Percentiles rank a stretch among this genome's conserved stretches.
These are phyloP conservation scores for Subanguina moxae DNA, from an alignment of 1,140 invertebrate genomes.

Conservation along the genomic window DNA sequence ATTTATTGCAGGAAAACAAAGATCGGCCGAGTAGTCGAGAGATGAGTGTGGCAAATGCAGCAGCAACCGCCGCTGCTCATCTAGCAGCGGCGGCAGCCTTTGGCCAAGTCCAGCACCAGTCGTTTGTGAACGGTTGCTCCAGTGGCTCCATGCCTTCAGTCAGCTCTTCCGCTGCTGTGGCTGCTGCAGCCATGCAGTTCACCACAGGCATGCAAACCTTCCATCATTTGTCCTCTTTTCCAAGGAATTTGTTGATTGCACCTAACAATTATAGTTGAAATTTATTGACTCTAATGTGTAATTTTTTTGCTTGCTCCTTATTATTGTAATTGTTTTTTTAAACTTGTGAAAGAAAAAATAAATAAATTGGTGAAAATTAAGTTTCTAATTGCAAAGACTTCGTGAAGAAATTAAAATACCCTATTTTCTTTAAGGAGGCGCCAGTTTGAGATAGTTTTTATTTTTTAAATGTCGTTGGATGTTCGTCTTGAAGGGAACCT, in stretches of 20 bases:
- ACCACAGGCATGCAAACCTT: slow-evolving; percentile 12
- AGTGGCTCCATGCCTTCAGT: background rate
- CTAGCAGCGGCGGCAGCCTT: background rate
- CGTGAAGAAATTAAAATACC: too few species aligned
- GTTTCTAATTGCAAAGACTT: too few species aligned
- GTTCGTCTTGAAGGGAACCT: too few species aligned
- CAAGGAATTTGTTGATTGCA: slow-evolving; percentile 20
- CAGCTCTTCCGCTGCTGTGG: background rate
- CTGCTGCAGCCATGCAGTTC: slow-evolving; percentile 28
- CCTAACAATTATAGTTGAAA: too few species aligned
- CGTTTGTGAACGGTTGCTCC: slow-evolving; percentile 11
- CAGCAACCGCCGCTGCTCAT: background rate
- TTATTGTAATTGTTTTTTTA: too few species aligned
- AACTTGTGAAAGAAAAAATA: too few species aligned
- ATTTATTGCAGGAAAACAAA: slow-evolving; percentile 15
- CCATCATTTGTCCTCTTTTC: slow-evolving; percentile 21
- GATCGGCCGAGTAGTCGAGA: slow-evolving; percentile 3
- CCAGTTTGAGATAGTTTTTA: too few species aligned
- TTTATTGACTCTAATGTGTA: too few species aligned
- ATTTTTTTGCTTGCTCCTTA: too few species aligned
- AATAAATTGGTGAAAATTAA: too few species aligned
- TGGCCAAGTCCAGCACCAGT: slow-evolving; percentile 14
- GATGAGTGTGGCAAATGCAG: background rate
- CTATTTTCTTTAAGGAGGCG: too few species aligned
- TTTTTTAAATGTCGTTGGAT: too few species aligned